A percentile compares a stretch with the other conserved stretches of the same genome.
phyloP scores from a whole-genome alignment of 2,113 vertebrate genomes.

The Pelecanoides urinatrix region DNA sequence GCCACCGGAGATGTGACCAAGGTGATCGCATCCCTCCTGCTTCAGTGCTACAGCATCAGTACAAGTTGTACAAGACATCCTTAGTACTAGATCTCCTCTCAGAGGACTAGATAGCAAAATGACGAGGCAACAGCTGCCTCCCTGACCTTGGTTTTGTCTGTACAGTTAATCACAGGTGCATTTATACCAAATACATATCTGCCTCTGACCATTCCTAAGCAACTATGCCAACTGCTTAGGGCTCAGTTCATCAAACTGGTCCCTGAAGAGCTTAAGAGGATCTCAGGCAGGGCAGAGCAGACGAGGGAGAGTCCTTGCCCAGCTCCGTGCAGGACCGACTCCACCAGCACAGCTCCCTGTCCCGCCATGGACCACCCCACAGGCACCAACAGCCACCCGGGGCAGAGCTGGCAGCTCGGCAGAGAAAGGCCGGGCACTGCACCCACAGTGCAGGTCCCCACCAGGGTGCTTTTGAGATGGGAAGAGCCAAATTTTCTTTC shows the following conservation, averaged over 20 bases:
- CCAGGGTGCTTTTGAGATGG: neutral
- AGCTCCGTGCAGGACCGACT: neutral
- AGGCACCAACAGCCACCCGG: no score
- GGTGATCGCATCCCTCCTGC: neutral
- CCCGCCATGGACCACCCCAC: accelerated
- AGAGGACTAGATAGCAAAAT: neutral
- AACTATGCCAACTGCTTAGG: accelerated
- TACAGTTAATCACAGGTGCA: neutral
- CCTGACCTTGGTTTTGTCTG: neutral
- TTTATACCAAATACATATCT: neutral
- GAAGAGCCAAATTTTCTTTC: neutral
- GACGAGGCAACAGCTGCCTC: neutral
- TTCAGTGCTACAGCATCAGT: neutral
- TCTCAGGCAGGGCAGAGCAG: neutral
- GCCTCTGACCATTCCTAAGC: neutral
- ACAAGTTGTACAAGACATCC: accelerated
- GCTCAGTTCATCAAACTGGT: neutral
- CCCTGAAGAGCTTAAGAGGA: neutral
- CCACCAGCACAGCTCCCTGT: no score
- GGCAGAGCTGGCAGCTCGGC: neutral
- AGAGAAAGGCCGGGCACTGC: accelerated
- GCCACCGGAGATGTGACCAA: accelerated
- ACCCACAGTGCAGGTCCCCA: no score
- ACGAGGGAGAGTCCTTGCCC: neutral
- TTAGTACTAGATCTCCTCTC: neutral